Conservation (phyloP, 1,140 invertebrate genomes). For the Lepidotrigona ventralis region DNA sequence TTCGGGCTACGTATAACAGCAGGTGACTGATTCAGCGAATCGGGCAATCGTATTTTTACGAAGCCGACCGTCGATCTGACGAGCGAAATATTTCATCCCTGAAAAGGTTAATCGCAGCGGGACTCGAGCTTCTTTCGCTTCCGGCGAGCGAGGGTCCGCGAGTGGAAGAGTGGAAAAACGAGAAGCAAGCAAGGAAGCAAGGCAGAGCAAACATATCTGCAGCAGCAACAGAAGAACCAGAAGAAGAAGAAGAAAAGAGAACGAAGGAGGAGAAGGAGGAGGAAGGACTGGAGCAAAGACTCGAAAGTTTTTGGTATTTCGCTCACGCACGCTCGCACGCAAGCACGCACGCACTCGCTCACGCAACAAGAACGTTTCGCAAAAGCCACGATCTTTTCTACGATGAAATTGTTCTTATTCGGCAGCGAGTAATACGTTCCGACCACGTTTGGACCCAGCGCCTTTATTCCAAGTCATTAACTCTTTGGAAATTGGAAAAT, state of each 20-base stretch:
- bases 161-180: slow-evolving; percentile 43
- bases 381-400: slow-evolving; percentile 43
- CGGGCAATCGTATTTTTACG: slow-evolving; percentile 52
- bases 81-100: slow-evolving; percentile 68
- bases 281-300: slow-evolving; percentile 54
- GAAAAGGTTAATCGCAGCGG: slow-evolving; percentile 68
- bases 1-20: slow-evolving; percentile 47
- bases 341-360: slow-evolving; percentile 53
- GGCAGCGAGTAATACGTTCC: not conserved
- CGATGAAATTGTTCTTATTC: slow-evolving; percentile 43
- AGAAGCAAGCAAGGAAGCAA: not conserved
- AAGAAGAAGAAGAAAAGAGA: slow-evolving; percentile 20
- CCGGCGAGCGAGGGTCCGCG: slow-evolving; percentile 54
- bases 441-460: slow-evolving; percentile 34
- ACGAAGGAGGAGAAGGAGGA: slow-evolving; percentile 6
- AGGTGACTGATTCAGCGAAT: slow-evolving; percentile 60
- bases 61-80: slow-evolving; percentile 45
- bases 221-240: slow-evolving; percentile 38
- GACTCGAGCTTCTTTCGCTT: slow-evolving; percentile 66
- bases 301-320: slow-evolving; percentile 76
- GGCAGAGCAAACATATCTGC: slow-evolving; percentile 1
- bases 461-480: slow-evolving; percentile 30
- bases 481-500: no score
- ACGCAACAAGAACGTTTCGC: slow-evolving; percentile 59
- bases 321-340: slow-evolving; percentile 75